A percentile compares a stretch with the other conserved stretches of the same genome.
phyloP scores from a whole-genome alignment of 2,888 invertebrate species.

The Tenthredo amoena region DNA sequence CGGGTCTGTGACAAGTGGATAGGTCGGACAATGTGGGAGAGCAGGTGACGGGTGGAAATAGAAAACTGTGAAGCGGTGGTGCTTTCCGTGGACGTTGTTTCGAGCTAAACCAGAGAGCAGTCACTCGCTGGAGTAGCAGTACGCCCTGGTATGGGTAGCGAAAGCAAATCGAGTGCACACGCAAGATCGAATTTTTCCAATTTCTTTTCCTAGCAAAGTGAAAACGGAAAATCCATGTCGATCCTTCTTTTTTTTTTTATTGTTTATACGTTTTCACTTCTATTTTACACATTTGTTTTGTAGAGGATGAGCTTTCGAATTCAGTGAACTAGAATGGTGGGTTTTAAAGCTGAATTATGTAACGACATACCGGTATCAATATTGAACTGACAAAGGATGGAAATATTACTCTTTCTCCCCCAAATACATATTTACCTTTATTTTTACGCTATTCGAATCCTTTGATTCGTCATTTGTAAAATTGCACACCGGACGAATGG shows the following conservation, averaged over 20 bases:
- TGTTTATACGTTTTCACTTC: neutral
- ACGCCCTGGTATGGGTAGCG: neutral
- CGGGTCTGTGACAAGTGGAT: slow-evolving; percentile 31
- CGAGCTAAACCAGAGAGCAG: slow-evolving; percentile 12
- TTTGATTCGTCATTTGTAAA: slow-evolving; percentile 27
- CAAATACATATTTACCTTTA: neutral
- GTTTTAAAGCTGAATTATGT: neutral
- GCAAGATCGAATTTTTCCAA: slow-evolving; percentile 45
- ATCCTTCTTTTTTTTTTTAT: too few species aligned
- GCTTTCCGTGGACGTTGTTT: slow-evolving; percentile 23
- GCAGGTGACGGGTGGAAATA: slow-evolving; percentile 34
- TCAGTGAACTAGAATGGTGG: slow-evolving; percentile 24
- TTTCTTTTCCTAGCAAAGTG: slow-evolving; percentile 15
- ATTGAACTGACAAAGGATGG: neutral
- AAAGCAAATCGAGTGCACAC: slow-evolving; percentile 24
- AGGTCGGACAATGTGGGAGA: neutral
- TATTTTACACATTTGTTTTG: neutral
- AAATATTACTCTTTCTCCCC: slow-evolving; percentile 12
- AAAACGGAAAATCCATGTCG: neutral
- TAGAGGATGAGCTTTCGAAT: slow-evolving; percentile 36
- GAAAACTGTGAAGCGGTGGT: slow-evolving; percentile 5
- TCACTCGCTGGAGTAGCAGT: neutral
- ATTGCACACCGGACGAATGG: slow-evolving; percentile 20
- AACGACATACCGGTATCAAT: slow-evolving; percentile 16
- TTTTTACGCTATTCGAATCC: slow-evolving; percentile 28